Evolutionary conservation across 2,113 vertebrate genomes (phyloP).

Genomic region (Microcebus murinus): DNA sequence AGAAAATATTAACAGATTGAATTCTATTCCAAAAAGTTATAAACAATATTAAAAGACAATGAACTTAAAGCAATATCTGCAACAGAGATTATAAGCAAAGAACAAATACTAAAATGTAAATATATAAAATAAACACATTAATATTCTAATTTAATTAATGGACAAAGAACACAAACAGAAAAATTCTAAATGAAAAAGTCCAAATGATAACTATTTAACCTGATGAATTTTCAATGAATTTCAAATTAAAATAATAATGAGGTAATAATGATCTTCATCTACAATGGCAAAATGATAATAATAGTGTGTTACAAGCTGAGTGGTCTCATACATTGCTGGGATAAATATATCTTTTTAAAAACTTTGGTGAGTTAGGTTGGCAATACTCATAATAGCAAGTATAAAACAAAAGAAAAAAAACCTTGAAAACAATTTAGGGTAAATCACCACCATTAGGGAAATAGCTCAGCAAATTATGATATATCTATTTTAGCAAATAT

Average conservation of each 20-base stretch:
- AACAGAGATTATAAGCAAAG: conserved; percentile 43
- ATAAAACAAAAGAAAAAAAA: conserved; percentile 10
- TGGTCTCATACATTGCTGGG: background rate
- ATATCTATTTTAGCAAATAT: conserved; percentile 46
- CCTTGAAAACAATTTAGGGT: conserved; percentile 12
- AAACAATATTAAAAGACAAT: conserved; percentile 62
- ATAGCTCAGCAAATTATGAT: conserved; percentile 40
- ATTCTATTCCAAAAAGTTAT: conserved; percentile 9
- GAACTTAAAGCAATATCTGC: conserved; percentile 27
- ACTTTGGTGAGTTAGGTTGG: conserved; percentile 21
- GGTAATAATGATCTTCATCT: conserved; percentile 54
- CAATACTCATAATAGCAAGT: background rate
- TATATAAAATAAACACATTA: conserved; percentile 22
- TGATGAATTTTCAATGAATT: conserved; percentile 54
- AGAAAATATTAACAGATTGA: conserved; percentile 33
- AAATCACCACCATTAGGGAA: conserved; percentile 17
- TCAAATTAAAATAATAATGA: conserved; percentile 72
- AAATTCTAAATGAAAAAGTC: conserved; percentile 63
- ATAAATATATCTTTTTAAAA: background rate
- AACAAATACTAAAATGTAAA: conserved; percentile 57
- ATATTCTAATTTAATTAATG: conserved; percentile 48
- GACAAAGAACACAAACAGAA: conserved; percentile 48
- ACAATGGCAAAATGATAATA: conserved; percentile 25
- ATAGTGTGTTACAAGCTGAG: background rate
- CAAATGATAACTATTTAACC: conserved; percentile 57